phyloP scores from a whole-genome alignment of 2,797 vertebrate genomes.

The Fundulus diaphanus region DNA sequence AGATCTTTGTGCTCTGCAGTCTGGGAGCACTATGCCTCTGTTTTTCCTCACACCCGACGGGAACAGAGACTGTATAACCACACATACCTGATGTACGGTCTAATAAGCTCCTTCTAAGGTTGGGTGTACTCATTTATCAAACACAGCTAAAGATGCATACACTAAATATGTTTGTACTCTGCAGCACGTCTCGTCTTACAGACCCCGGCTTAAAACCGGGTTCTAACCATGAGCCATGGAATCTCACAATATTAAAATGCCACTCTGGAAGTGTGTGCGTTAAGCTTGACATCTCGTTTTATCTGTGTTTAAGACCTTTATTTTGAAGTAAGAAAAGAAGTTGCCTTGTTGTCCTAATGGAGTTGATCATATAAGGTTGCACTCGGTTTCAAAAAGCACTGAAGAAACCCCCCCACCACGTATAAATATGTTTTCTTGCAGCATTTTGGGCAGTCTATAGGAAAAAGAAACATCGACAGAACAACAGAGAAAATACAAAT shows the following conservation, averaged over 20 bases:
- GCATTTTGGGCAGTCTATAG: neutral
- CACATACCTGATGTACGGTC: slow-evolving; percentile 26
- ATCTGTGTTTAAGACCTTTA: neutral
- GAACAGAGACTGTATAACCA: slow-evolving; percentile 31
- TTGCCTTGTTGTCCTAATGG: too few relatives aligned
- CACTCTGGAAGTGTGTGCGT: too few relatives aligned
- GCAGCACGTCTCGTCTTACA: neutral
- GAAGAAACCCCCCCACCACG: too few relatives aligned
- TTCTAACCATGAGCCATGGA: neutral
- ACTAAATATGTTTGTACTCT: neutral
- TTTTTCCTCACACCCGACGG: slow-evolving; percentile 57
- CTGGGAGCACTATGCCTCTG: slow-evolving; percentile 56
- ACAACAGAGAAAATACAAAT: neutral
- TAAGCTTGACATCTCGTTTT: too few relatives aligned
- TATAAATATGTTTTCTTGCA: too few relatives aligned
- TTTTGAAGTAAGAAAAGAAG: neutral
- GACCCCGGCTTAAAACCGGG: neutral
- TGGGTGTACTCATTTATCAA: neutral
- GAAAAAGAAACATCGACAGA: neutral
- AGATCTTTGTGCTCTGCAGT: slow-evolving; percentile 66
- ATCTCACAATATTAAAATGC: too few relatives aligned
- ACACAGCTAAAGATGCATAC: neutral
- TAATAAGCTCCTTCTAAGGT: neutral
- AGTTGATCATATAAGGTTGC: neutral
- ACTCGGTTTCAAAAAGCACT: neutral